Conservation (phyloP, 2,113 vertebrate species). For the Prolemur simus region DNA sequence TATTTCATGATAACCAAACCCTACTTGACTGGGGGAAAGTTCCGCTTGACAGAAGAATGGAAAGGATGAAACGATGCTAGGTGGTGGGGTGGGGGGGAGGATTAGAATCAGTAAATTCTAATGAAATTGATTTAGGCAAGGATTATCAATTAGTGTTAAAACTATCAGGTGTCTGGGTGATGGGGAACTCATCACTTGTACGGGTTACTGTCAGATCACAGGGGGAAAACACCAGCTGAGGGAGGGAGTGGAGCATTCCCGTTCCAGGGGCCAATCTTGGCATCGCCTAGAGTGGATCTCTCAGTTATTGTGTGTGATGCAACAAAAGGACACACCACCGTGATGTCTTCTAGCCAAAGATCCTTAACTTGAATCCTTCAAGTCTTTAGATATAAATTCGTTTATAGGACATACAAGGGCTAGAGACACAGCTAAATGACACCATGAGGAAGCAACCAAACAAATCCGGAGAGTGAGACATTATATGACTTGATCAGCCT, state of each 20-base stretch:
- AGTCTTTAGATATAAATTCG: not conserved
- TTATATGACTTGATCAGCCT: not conserved
- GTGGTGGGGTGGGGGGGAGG: no score
- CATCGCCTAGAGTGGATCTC: not conserved
- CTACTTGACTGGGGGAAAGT: not conserved
- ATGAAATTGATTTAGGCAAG: not conserved
- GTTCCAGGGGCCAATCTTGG: not conserved
- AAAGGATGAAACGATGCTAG: not conserved
- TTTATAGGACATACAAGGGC: not conserved
- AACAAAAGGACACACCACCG: not conserved
- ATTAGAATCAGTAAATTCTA: not conserved
- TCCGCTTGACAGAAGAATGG: not conserved
- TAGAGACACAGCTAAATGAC: not conserved
- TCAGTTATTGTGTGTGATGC: not conserved
- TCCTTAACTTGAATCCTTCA: not conserved
- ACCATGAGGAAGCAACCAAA: not conserved
- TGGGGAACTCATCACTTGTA: not conserved
- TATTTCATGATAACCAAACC: not conserved
- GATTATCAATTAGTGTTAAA: not conserved
- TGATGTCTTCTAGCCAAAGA: not conserved
- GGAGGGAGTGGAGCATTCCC: not conserved
- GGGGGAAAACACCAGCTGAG: not conserved
- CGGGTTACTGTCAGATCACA: not conserved
- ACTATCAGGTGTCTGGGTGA: not conserved
- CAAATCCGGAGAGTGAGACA: not conserved